Percentiles rank a stretch among this genome's conserved stretches.
Evolutionary conservation across 2,888 invertebrate species (phyloP).

Genomic region (Crepidodera aurea): DNA sequence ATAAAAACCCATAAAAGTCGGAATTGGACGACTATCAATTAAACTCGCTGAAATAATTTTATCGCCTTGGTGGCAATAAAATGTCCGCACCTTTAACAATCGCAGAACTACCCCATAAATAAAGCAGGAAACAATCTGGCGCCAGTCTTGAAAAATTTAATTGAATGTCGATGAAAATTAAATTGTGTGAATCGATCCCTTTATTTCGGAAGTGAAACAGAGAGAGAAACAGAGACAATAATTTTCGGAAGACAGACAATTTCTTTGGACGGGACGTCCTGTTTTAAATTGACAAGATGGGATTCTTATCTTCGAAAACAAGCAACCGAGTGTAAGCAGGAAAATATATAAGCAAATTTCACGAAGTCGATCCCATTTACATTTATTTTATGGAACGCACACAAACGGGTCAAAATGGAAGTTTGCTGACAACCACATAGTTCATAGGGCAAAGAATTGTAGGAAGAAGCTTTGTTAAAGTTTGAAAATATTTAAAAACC

Average conservation of each 20-base stretch:
- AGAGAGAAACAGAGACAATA: constrained; percentile 1
- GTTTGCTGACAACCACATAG: no score
- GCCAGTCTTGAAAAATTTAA: constrained; percentile 23
- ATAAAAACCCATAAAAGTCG: neutral
- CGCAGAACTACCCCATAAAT: neutral
- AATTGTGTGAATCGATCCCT: constrained; percentile 15
- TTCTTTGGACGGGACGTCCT: neutral
- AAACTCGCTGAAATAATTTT: neutral
- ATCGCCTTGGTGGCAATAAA: neutral
- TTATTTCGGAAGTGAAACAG: constrained; percentile 11
- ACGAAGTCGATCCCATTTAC: no score
- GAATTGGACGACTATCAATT: neutral
- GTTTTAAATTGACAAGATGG: constrained; percentile 26
- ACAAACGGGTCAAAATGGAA: no score
- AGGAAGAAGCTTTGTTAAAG: no score
- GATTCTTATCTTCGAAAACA: constrained; percentile 10
- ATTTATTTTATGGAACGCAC: no score
- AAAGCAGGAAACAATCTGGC: constrained; percentile 20
- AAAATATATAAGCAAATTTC: no score
- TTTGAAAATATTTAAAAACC: no score
- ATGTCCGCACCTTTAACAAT: neutral
- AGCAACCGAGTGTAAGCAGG: no score
- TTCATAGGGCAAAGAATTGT: no score
- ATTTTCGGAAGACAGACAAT: constrained; percentile 13
- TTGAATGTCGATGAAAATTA: constrained; percentile 18